A percentile compares a stretch with the other conserved stretches of the same genome.
Conservation (phyloP, 2,888 invertebrate species). For the Drosophila meridiana region DNA sequence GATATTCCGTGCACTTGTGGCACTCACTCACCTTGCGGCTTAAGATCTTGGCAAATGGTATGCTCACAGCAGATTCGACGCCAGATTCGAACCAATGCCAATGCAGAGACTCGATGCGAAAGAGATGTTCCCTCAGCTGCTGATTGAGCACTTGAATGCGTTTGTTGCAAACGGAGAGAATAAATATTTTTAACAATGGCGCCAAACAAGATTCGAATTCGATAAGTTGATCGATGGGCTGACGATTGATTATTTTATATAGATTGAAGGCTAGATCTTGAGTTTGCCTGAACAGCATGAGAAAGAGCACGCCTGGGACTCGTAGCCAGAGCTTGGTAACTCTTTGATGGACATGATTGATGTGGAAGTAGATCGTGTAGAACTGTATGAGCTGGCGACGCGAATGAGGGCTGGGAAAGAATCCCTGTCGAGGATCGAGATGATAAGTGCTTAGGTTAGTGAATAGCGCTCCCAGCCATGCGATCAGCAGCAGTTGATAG, state of each 20-base stretch:
- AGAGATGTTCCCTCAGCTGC: not conserved
- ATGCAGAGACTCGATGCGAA: conserved; percentile 2
- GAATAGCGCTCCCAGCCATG: conserved; percentile 6
- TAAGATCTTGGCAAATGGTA: not conserved
- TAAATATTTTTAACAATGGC: conserved; percentile 1
- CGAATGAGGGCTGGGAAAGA: not conserved
- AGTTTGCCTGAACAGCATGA: not conserved
- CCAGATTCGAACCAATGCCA: conserved; percentile 1
- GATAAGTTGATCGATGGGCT: not conserved
- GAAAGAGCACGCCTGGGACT: not conserved
- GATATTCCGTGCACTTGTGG: not conserved
- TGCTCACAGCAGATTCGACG: not conserved
- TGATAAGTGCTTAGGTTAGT: not conserved
- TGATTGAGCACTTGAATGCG: conserved; percentile 6
- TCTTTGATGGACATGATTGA: not conserved
- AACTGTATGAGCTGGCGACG: conserved; percentile 4
- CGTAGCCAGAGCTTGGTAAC: conserved; percentile 6
- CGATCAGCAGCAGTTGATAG: conserved; percentile 19
- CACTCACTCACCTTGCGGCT: conserved; percentile 4
- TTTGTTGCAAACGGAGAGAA: conserved; percentile 1
- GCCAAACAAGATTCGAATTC: not conserved
- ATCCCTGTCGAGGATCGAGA: not conserved
- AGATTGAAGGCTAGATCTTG: not conserved
- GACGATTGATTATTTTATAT: not conserved
- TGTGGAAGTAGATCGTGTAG: not conserved